Evolutionary conservation across 2,113 vertebrate species (phyloP), one percentile per base, ranked within the genome.

Genomic region (Chamaea fasciata): DNA sequence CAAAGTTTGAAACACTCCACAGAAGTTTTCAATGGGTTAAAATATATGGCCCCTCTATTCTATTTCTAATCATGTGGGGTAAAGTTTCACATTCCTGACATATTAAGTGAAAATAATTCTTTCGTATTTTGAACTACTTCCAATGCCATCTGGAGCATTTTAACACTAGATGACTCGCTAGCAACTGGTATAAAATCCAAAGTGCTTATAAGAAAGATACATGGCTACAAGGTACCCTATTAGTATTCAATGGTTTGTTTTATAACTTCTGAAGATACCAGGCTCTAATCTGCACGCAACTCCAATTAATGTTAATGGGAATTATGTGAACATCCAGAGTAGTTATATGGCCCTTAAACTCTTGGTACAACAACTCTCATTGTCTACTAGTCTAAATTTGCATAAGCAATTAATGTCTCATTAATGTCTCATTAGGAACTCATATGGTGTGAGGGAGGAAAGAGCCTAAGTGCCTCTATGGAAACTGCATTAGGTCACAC

Each of bases 351-450:
- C 91, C 92, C 87, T 97, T 95, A 95, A 95, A 96, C 88, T 93
- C 90, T 79, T 94, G 47, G 64, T 95, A 81, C 88, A 95, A 94
- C 87, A 94, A 79, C 88, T 78, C 67, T 87, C 81, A 95, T 97
- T 97, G 94, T 97, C 94, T 95, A 86, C 87, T 47, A 49, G 82
- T 94, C 73, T 69, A 76, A 49, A 97, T 97, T 97, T 97, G 92
- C 96, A 97, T 96, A 97, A 95, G 93, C 93, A 97, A 97, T 97
- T 97, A 97, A 95, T 60, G 73, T 94, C 95, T 97, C 96, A 96
- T 97, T 97, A 97, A 96, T 93, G 82, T 95, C 95, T 97, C 94
- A 96, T 97, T 97, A 97, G 92, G 91, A 96, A 83, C 90, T 88
- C 78, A 31, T 70, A 85, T n/a, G 77, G 86, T 87, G 71, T 77